Base-by-base conservation (phyloP, 2,888 invertebrate species). In the Tillus elongatus region DNA sequence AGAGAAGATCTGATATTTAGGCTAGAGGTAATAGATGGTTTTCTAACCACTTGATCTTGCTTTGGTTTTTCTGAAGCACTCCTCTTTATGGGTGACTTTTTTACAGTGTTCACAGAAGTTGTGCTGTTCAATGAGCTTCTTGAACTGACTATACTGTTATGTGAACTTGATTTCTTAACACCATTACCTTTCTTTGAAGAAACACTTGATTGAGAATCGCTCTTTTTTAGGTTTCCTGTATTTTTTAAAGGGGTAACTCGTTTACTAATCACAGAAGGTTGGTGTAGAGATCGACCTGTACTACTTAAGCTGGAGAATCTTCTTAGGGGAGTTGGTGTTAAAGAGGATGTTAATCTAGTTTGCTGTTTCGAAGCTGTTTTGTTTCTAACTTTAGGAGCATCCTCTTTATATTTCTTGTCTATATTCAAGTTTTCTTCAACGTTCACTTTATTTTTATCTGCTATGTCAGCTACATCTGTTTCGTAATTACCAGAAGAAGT, bases 61-160 rank as follows among this genome's bases (percentile, higher is more conserved):
- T 11, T 32, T 13, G 15, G 6, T 4, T 8, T 8, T 32, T 8
- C 13, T 4, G 13, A 6, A 6, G 13, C 13, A 8, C 8, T 13
- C 4, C 12, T 32, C 4, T 32, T 32, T 13, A 30, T 16, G 15
- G 13, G 29, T 2, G 4, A 6, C 9, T 28, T 78, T 45, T 82
- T 74, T 1, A 88, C 87, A 0, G 88, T 88, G 36, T 80, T 82
- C 0, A 78, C 77, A 2, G 82, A 82, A 1, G 82, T 78, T 2
- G 84, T 78, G 58, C 87, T 88, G 56, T 87, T 87, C 35, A 89
- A 66, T 0, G 88, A 89, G 53, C 86, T 87, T 15, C 85, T 71
- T 0, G 89, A 89, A 54, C 88, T 87, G 13, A 85, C 73, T 10
- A 89, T 66, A 36, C 87, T 87, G 28, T 84, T 81, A 26, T 85